Evolutionary conservation across 2,113 vertebrate species (phyloP), one percentile per base, ranked within the genome.

Genomic region (Rutilus rutilus): DNA sequence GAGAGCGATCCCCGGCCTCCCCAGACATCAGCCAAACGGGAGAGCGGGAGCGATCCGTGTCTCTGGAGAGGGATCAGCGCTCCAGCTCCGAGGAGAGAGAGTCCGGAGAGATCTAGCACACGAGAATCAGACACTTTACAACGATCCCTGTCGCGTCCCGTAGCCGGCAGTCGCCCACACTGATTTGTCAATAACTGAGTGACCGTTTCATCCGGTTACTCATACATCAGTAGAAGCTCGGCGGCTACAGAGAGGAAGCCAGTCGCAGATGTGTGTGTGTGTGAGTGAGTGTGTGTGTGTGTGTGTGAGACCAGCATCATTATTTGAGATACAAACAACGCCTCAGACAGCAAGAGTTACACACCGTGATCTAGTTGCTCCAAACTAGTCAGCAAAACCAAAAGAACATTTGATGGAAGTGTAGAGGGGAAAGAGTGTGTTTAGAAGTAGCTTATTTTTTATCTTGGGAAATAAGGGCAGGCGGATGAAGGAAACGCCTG

Each of bases 81-180:
- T 95, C 95, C 87, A 95, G 94, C 89, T 95, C 95, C 0, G 95
- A 94, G 82, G 95, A 95, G 90, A 92, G 95, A 42, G 95, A 95
- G 88, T 95, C 95, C 0, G 95, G 95, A 25, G 95, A 95, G 89
- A 95, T 95, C 89, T 95, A 90, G 83, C 82, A 65, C 3, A 67
- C 5, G 8, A 11, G 36, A 36, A 6, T 9, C 33, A 73, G 47
- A 57, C n/a, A 71, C 47, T 86, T 86, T 71, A 86, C 67, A 52
- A 9, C 65, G 73, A 60, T 76, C 45, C 33, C 27, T 47, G 52
- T 83, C 85, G 52, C 25, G 69, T 9, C 39, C 69, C 3, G 21
- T 3, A 60, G 59, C 59, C 59, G 23, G 59, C 67, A 33, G 19
- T 21, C 50, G 67, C 73, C 25, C 21, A 64, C 33, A 39, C 80